Percentiles rank a stretch among this genome's conserved stretches.
phyloP scores from a whole-genome alignment of 2,797 vertebrate species.

The Smutsia gigantea region DNA sequence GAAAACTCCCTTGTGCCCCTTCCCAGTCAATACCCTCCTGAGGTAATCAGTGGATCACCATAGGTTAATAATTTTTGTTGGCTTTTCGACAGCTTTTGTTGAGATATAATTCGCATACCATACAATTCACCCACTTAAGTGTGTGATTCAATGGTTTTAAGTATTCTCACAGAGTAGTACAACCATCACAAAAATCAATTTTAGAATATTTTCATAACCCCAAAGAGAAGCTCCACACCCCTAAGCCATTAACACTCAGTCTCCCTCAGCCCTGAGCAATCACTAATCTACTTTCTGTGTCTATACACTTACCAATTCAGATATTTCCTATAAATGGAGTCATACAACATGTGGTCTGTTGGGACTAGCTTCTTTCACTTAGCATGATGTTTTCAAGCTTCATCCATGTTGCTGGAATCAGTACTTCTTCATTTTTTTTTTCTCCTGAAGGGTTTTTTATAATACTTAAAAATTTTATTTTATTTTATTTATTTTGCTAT shows the following conservation, averaged over 20 bases:
- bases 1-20: too few relatives aligned
- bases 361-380: background rate
- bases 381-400: background rate
- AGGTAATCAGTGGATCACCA: too few relatives aligned
- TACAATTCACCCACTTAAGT: background rate
- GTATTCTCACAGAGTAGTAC: background rate
- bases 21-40: too few relatives aligned
- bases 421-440: background rate
- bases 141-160: background rate
- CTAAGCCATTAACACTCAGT: background rate
- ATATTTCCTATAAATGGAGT: background rate
- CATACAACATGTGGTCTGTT: background rate
- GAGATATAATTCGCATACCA: too few relatives aligned
- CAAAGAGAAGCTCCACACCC: background rate
- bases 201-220: background rate
- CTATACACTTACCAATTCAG: background rate
- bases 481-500: too few relatives aligned
- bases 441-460: too few relatives aligned
- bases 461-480: too few relatives aligned
- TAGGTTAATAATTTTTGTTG: too few relatives aligned
- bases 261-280: background rate
- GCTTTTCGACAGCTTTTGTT: too few relatives aligned
- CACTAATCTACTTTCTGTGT: background rate
- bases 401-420: background rate
- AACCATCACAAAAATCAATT: background rate